phyloP scores from a whole-genome alignment of 2,113 vertebrate species.

The Carassius gibelio region DNA sequence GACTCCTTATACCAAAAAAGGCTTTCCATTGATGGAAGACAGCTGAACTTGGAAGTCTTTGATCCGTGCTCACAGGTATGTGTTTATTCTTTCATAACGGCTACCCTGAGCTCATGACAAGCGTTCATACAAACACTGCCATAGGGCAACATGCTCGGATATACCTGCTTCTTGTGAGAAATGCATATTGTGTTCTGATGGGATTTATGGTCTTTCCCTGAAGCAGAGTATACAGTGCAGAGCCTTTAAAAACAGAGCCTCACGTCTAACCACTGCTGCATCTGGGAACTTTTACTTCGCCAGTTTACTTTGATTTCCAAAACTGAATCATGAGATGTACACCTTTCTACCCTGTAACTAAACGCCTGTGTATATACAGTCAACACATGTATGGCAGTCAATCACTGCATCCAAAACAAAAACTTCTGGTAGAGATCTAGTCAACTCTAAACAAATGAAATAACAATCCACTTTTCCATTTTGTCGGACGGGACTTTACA shows the following conservation, averaged over 20 bases:
- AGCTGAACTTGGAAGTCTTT: constrained; percentile 78
- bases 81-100: constrained; percentile 45
- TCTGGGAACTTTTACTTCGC: constrained; percentile 55
- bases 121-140: constrained; percentile 17
- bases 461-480: not conserved
- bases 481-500: not conserved
- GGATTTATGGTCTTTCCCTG: constrained; percentile 41
- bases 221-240: constrained; percentile 17
- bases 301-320: constrained; percentile 56
- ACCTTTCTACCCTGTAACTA: constrained; percentile 41
- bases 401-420: not conserved
- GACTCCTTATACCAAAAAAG: constrained; percentile 78
- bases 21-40: constrained; percentile 75
- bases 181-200: constrained; percentile 12
- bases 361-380: not conserved
- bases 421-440: not conserved
- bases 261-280: constrained; percentile 29
- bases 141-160: constrained; percentile 4
- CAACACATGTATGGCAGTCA: not conserved
- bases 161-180: constrained; percentile 37
- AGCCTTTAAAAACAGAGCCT: constrained; percentile 60
- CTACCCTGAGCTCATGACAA: not conserved
- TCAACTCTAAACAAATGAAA: not conserved
- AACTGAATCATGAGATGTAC: constrained; percentile 34
- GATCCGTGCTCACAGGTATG: constrained; percentile 77